Percentiles rank a stretch among this genome's conserved stretches.
Conservation (phyloP, 2,797 vertebrate species). For the Cygnus olor region DNA sequence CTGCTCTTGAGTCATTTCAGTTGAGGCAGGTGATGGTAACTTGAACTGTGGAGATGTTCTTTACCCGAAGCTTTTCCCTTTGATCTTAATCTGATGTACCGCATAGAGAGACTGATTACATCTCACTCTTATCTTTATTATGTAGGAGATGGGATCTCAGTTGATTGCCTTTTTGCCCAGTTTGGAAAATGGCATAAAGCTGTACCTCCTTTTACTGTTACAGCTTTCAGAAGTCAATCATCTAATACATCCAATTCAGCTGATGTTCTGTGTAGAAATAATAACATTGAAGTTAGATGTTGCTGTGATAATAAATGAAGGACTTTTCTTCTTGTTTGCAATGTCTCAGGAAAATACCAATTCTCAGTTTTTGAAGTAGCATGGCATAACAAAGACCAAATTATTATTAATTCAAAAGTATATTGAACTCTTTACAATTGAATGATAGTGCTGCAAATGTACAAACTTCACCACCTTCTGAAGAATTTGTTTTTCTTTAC, state of each 20-base stretch:
- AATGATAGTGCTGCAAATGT: background rate
- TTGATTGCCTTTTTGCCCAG: constrained; percentile 35
- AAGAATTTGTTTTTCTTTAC: background rate
- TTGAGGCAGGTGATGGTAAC: constrained; percentile 64
- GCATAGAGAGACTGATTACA: constrained; percentile 17
- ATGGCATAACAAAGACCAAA: background rate
- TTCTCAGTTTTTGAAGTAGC: background rate
- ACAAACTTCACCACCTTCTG: background rate
- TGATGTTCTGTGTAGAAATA: background rate
- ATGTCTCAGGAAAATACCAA: background rate
- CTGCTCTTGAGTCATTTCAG: constrained; percentile 70
- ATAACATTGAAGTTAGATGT: background rate
- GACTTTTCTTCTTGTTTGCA: background rate
- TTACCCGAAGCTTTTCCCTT: constrained; percentile 63
- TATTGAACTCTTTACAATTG: background rate
- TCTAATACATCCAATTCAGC: background rate
- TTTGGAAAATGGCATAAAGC: background rate
- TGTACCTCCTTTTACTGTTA: background rate
- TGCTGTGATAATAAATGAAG: background rate
- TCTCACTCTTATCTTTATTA: constrained; percentile 62
- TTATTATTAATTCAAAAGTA: background rate
- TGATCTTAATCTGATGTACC: constrained; percentile 69
- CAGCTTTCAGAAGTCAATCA: background rate
- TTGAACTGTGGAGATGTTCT: constrained; percentile 66
- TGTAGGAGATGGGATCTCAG: constrained; percentile 57